Base-by-base conservation (phyloP, 2,797 vertebrate genomes). In the Acrocephalus scirpaceus region DNA sequence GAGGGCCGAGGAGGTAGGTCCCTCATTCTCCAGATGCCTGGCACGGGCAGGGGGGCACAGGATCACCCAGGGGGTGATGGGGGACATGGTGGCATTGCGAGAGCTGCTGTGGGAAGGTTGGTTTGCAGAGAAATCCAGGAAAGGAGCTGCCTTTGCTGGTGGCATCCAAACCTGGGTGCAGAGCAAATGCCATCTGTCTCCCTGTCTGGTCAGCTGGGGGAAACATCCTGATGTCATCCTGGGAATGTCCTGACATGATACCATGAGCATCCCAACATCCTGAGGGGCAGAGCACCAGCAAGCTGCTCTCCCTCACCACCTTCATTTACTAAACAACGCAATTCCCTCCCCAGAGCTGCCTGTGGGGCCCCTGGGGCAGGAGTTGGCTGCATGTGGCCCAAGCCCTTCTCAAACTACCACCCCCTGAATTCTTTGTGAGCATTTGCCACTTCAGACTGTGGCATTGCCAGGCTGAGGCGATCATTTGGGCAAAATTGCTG, bases 1-100 rank as follows among this genome's bases (percentile, higher is more conserved):
- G 98, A 98, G 96, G 98, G 98, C 90, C 97, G 98, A 97, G 98
- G 98, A 98, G 98, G 98, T 98, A 98, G 95, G 91, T 93, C n/a
- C n/a, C 51, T 44, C n/a, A 2, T 32, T 69, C 44, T 38, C 26
- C 0, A 0, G 17, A 11, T 45, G 32, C 57, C 44, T 12, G 1
- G 1, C 2, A 3, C 0, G 0, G 67, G 29, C 61, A 26, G 17
- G 2, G 18, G 10, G 8, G 5, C 2, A 3, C 36, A 30, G 58
- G 29, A 34, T 38, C 45, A 22, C 14, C 32, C 1, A 3, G 16
- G 14, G 16, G 5, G 5, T 66, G 53, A 10, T 3, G 12, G 5
- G 20, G 34, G 15, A 58, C 11, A 1, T 0, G 2, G 50, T 26
- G 54, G 47, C 26, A 32, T 71, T 1, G 0, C 0, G 0, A 26